A percentile compares a stretch with the other conserved stretches of the same genome.
phyloP scores from a whole-genome alignment of 2,888 invertebrate genomes.

The Tetropium fuscum region DNA sequence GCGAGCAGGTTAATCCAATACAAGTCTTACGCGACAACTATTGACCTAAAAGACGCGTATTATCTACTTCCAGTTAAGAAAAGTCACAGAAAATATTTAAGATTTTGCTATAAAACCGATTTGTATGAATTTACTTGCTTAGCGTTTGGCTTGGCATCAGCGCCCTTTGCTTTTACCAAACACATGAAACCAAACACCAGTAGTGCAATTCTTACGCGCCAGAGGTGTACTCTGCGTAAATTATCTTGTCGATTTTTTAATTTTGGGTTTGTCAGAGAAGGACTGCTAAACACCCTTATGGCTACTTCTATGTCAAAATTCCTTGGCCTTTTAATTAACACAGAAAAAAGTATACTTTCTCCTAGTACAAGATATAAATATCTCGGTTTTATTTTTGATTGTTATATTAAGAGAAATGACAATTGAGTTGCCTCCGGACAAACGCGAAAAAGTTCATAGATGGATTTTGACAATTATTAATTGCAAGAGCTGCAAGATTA shows the following conservation, averaged over 20 bases:
- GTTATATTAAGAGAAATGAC: not conserved
- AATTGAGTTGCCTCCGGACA: not conserved
- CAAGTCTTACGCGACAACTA: not conserved
- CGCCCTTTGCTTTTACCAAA: slow-evolving; percentile 10
- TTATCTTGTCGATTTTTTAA: slow-evolving; percentile 5
- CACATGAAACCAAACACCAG: slow-evolving; percentile 10
- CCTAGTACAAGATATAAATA: slow-evolving; percentile 6
- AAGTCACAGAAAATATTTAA: slow-evolving; percentile 8
- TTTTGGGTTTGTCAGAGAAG: not conserved
- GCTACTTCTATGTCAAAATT: not conserved
- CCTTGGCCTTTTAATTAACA: slow-evolving; percentile 18
- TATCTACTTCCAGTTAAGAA: not conserved
- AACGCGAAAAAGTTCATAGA: not conserved
- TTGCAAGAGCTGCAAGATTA: not conserved
- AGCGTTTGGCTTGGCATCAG: slow-evolving; percentile 7
- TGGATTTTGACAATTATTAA: not conserved
- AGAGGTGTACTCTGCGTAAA: not conserved
- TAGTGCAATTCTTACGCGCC: not conserved
- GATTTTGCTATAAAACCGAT: not conserved
- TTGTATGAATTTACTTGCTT: not conserved
- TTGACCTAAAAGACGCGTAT: slow-evolving; percentile 3
- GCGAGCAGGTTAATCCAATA: not conserved
- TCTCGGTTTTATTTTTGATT: slow-evolving; percentile 11
- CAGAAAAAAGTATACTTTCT: slow-evolving; percentile 13
- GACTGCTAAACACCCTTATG: not conserved